These are phyloP conservation scores for Chelidonichthys spinosus DNA, from an alignment of 2,797 vertebrate species.

Conservation along the genomic window DNA sequence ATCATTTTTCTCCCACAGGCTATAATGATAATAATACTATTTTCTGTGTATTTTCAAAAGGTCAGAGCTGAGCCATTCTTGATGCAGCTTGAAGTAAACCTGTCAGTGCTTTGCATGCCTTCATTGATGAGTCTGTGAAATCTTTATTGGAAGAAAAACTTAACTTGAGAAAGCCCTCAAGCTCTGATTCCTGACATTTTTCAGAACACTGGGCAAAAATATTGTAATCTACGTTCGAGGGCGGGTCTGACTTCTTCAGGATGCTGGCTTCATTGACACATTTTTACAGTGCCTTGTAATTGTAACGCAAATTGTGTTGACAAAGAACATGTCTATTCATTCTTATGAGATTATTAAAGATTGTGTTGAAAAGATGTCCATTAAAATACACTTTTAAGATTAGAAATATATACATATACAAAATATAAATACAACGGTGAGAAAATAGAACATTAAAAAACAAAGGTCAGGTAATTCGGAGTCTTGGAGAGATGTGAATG, in stretches of 20 bases:
- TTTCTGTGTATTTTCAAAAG: constrained; percentile 6
- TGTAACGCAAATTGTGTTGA: background rate
- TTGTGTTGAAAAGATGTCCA: background rate
- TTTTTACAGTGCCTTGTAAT: background rate
- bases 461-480: background rate
- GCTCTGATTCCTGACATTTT: background rate
- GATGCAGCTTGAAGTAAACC: constrained; percentile 9
- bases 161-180: background rate
- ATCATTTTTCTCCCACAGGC: background rate
- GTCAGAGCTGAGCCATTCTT: background rate
- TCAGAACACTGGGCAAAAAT: background rate
- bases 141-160: constrained; percentile 45
- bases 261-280: background rate
- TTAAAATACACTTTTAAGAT: background rate
- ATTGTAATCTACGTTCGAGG: background rate
- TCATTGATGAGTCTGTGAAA: constrained; percentile 35
- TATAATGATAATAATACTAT: background rate
- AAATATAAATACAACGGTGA: background rate
- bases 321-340: background rate
- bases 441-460: background rate
- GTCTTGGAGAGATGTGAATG: background rate
- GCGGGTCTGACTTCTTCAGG: too few relatives aligned
- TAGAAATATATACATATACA: background rate
- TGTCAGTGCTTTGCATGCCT: constrained; percentile 39
- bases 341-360: background rate